Percentiles rank a stretch among this genome's conserved stretches.
phyloP scores from a whole-genome alignment of 1,140 invertebrate genomes.

The Panulirus ornatus region DNA sequence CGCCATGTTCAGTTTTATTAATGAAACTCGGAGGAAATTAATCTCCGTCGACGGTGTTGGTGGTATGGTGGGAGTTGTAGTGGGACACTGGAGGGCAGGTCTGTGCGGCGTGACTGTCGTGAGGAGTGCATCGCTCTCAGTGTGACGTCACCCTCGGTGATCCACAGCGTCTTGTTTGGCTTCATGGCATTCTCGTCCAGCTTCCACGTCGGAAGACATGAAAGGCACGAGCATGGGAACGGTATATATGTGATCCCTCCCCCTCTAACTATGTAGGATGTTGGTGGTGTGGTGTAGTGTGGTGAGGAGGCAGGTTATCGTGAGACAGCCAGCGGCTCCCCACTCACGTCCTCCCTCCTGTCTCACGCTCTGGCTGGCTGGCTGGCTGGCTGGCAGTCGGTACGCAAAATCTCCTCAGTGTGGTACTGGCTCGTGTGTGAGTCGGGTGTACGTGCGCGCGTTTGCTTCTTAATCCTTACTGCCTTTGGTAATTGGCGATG shows the following conservation, averaged over 20 bases:
- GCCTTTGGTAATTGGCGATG: not conserved
- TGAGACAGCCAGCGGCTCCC: not conserved
- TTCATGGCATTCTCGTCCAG: not conserved
- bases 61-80: not conserved
- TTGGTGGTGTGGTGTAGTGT: not conserved
- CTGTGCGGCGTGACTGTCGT: too few relatives aligned
- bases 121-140: not conserved
- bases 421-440: not conserved
- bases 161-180: not conserved
- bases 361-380: not conserved
- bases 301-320: not conserved
- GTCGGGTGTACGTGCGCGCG: not conserved
- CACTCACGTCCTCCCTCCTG: not conserved
- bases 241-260: not conserved
- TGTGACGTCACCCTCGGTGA: conserved; percentile 2
- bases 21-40: not conserved
- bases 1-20: not conserved
- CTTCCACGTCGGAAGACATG: too few relatives aligned
- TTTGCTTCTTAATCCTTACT: not conserved
- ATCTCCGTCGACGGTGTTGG: not conserved
- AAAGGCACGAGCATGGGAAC: too few relatives aligned
- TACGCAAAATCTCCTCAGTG: conserved; percentile 1
- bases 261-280: not conserved
- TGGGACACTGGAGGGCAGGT: not conserved
- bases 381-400: not conserved